Evolutionary conservation across 2,888 invertebrate genomes (phyloP), one percentile per base, ranked within the genome.

Genomic region (Drosophila pseudotalamancana): DNA sequence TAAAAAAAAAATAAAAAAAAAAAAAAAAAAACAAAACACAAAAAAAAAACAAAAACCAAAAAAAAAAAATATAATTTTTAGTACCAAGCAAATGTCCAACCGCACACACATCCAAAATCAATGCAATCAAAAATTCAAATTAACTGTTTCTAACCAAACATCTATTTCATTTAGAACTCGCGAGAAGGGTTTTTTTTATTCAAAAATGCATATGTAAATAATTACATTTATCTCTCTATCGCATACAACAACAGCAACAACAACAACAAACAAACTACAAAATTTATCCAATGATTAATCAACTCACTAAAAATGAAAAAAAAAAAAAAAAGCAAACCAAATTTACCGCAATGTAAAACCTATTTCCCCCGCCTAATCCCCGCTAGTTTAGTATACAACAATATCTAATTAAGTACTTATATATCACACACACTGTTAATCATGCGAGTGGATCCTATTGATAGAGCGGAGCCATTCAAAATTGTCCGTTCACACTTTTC

Each of bases 181-280:
- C 40, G 18, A 61, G 48, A 66, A 51, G 73, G 53, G 49, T 67
- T 25, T 1, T 14, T 25, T 11, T 25, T n/a, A 23, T 73, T 59
- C n/a, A 40, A 25, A 11, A 43, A 57, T 54, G 80, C 79, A 87
- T 65, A 53, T 88, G 84, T 72, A 86, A 66, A 88, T 89, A 86
- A 70, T 66, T 53, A 75, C 78, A 78, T 78, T 51, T 56, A 61
- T 39, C 31, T 8, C 27, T 42, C 3, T 1, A 25, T 8, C 48
- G 64, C 76, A 78, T 77, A 61, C 64, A 48, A 71, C 55, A 55
- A 54, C 37, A 54, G 19, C 8, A 31, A 40, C 14, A 50, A 45
- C 9, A 29, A 43, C 6, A 18, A 14, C 18, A 19, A 18, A 23
- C 19, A 21, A 51, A 1, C 27, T 23, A 49, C 11, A 60, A 49